These are phyloP conservation scores for Caenorhabditis sp. DNA, from an alignment of 2,888 invertebrate genomes.

Conservation along the genomic window DNA sequence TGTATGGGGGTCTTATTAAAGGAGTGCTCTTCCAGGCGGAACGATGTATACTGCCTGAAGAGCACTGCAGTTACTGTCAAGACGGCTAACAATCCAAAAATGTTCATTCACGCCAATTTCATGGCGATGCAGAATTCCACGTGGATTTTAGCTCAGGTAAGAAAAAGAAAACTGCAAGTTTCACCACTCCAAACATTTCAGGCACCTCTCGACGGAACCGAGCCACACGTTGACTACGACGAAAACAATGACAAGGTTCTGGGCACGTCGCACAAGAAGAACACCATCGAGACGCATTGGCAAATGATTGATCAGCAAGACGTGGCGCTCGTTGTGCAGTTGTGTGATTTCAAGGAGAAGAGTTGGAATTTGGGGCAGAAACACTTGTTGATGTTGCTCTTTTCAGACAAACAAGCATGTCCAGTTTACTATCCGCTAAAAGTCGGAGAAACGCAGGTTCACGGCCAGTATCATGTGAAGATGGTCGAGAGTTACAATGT, in stretches of 20 bases:
- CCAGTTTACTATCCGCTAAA: not conserved
- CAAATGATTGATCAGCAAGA: not conserved
- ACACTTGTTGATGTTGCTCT: too few relatives aligned
- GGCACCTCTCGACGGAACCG: not conserved
- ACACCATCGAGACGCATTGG: not conserved
- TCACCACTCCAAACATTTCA: too few relatives aligned
- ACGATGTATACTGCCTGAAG: not conserved
- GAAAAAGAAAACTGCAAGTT: too few relatives aligned
- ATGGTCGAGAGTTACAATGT: not conserved
- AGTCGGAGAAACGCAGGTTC: not conserved
- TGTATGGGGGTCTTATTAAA: too few relatives aligned
- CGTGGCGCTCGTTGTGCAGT: not conserved
- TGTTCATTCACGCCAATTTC: not conserved
- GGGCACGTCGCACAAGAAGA: not conserved
- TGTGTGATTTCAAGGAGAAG: too few relatives aligned
- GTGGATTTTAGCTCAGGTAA: not conserved
- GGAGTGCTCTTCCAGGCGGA: not conserved
- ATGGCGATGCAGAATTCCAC: not conserved
- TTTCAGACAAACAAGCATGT: not conserved
- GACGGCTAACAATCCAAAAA: not conserved
- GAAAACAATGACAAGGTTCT: too few relatives aligned
- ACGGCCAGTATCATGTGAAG: not conserved
- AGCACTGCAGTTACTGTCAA: not conserved
- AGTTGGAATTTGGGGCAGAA: too few relatives aligned
- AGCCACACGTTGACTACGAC: not conserved